Percentiles rank a stretch among this genome's conserved stretches.
Evolutionary conservation across 2,888 invertebrate species (phyloP).

Genomic region (Drosophila niveifrons): DNA sequence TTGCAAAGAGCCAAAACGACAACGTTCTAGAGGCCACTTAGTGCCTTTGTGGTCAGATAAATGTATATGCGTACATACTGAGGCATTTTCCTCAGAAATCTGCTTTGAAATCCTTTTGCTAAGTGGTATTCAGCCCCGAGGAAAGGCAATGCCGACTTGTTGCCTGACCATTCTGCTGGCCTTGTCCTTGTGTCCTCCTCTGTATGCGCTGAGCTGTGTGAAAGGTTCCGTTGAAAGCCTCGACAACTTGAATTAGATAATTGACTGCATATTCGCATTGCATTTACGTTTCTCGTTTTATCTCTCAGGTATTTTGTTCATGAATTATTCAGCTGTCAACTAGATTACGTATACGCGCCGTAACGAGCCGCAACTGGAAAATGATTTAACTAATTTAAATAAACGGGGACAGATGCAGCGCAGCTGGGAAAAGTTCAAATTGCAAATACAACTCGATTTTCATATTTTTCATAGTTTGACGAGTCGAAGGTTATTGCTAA

Average conservation of each 20-base stretch:
- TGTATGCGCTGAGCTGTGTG: neutral
- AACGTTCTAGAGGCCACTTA: conserved; percentile 25
- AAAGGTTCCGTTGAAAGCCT: neutral
- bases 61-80: conserved; percentile 1
- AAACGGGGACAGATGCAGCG: conserved; percentile 9
- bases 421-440: neutral
- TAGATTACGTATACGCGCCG: conserved; percentile 3
- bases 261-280: conserved; percentile 20
- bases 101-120: conserved; percentile 41
- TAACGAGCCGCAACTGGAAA: conserved; percentile 14
- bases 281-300: neutral
- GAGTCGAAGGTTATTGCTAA: conserved; percentile 2
- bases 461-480: conserved; percentile 2
- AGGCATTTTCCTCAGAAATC: conserved; percentile 29
- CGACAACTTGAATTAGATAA: conserved; percentile 23
- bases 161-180: conserved; percentile 20
- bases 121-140: conserved; percentile 33
- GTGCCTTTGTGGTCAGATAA: conserved; percentile 25
- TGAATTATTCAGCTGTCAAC: conserved; percentile 33
- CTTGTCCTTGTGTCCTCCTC: neutral
- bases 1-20: conserved; percentile 36
- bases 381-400: conserved; percentile 29
- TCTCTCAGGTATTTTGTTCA: conserved; percentile 7
- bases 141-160: conserved; percentile 30
- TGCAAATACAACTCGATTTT: neutral